Conservation (phyloP, 2,888 invertebrate species). For the Nymphalis polychloros region DNA sequence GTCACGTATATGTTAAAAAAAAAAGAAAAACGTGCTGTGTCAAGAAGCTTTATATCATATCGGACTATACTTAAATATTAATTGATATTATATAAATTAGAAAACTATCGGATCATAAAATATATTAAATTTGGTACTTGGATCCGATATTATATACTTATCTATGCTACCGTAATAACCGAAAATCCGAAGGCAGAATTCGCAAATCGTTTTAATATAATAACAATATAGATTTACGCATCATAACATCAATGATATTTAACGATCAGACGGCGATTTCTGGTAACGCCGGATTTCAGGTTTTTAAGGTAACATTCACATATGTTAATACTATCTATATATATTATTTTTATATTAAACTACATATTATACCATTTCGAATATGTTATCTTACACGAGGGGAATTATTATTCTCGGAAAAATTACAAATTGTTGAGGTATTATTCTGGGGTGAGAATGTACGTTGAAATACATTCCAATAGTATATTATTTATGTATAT, state of each 20-base stretch:
- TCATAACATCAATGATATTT: conserved; percentile 5
- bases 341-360: conserved; percentile 1
- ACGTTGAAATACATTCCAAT: conserved; percentile 19
- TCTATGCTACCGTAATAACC: conserved; percentile 1
- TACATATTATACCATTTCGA: conserved; percentile 12
- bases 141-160: conserved; percentile 6
- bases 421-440: conserved; percentile 9
- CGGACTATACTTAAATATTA: conserved; percentile 13
- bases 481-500: conserved; percentile 2
- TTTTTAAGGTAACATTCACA: conserved; percentile 8
- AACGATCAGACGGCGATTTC: neutral
- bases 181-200: neutral
- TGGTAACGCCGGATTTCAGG: conserved; percentile 6
- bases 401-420: neutral
- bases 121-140: conserved; percentile 12
- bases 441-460: conserved; percentile 11
- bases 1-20: neutral
- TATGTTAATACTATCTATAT: neutral
- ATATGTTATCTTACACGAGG: conserved; percentile 16
- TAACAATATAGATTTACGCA: neutral
- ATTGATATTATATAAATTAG: conserved; percentile 3
- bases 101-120: conserved; percentile 4
- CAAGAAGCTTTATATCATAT: neutral
- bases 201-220: neutral
- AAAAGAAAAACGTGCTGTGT: conserved; percentile 2